Conservation (phyloP, 2,888 invertebrate genomes). For the Acrocyrtus sp. region DNA sequence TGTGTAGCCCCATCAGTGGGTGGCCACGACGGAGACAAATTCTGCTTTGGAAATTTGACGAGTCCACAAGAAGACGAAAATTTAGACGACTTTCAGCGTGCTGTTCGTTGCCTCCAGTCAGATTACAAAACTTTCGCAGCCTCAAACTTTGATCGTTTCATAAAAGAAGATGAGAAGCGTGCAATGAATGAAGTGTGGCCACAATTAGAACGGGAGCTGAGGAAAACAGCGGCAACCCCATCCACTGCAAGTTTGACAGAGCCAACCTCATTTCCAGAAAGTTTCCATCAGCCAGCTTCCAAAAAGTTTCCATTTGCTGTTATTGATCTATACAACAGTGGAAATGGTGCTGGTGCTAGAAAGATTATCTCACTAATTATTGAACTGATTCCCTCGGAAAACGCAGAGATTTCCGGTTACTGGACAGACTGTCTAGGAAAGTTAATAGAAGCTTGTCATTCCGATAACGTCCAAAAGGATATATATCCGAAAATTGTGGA, state of each 20-base stretch:
- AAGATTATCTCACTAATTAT: conserved; percentile 4
- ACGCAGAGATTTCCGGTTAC: conserved; percentile 4
- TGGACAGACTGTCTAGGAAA: conserved; percentile 29
- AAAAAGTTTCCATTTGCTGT: conserved; percentile 33
- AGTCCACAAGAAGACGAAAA: conserved; percentile 45
- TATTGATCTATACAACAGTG: conserved; percentile 30
- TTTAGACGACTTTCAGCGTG: conserved; percentile 55
- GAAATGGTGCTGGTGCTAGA: conserved; percentile 21
- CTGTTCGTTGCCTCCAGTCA: conserved; percentile 48
- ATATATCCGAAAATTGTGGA: conserved; percentile 26
- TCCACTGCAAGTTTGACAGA: background rate
- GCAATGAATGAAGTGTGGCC: conserved; percentile 42
- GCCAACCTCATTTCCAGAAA: background rate
- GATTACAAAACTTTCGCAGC: conserved; percentile 26
- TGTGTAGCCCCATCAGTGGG: background rate
- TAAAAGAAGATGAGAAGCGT: conserved; percentile 14
- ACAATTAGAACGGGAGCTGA: conserved; percentile 13
- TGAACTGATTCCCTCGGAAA: conserved; percentile 15
- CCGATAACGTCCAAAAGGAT: conserved; percentile 27
- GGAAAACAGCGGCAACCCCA: background rate
- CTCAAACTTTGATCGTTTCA: conserved; percentile 30
- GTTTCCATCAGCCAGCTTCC: conserved; percentile 27
- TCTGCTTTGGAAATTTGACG: conserved; percentile 10
- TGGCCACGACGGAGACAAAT: conserved; percentile 19
- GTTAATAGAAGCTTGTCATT: conserved; percentile 28